These are phyloP conservation scores for Chaitophorus viminalis DNA, from an alignment of 2,888 invertebrate species.

Conservation along the genomic window DNA sequence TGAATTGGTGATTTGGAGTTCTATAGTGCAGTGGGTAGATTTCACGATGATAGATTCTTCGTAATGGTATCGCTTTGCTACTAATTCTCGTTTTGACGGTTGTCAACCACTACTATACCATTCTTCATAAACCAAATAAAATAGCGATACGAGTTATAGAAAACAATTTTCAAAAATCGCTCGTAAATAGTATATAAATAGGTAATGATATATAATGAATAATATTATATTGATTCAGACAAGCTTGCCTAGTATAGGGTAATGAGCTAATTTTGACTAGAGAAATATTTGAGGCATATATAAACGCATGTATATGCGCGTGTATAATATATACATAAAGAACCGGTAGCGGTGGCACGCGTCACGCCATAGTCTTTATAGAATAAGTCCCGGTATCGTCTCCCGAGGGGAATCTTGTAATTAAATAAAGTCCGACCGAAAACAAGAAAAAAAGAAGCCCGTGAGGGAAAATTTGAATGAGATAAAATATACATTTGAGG, in stretches of 20 bases:
- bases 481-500: slow-evolving; percentile 14
- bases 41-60: neutral
- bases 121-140: neutral
- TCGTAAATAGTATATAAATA: no score
- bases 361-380: neutral
- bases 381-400: neutral
- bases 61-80: neutral
- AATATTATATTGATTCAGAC: neutral
- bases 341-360: neutral
- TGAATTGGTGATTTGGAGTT: neutral
- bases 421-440: slow-evolving; percentile 45
- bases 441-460: neutral
- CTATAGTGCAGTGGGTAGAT: neutral
- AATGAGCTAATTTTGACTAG: neutral
- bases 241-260: neutral
- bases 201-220: neutral
- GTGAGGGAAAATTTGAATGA: slow-evolving; percentile 28
- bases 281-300: neutral
- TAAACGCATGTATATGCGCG: neutral
- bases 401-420: slow-evolving; percentile 7
- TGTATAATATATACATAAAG: neutral
- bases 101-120: neutral
- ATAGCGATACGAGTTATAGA: neutral
- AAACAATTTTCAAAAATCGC: slow-evolving; percentile 10
- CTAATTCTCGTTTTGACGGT: neutral